Conservation (phyloP, 2,888 invertebrate species). For the Cordylochernes scorpioides region DNA sequence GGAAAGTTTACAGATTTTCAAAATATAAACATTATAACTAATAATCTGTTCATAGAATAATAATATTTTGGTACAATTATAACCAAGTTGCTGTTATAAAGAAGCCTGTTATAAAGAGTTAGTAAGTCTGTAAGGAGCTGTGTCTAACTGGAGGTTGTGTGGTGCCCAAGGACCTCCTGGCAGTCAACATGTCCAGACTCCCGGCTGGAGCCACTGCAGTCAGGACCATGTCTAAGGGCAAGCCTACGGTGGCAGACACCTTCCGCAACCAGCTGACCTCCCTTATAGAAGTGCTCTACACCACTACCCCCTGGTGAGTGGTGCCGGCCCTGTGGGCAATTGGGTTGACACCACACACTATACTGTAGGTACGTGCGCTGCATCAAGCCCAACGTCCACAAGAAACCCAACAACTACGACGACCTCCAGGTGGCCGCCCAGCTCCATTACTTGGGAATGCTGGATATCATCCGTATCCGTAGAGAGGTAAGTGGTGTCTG, state of each 20-base stretch:
- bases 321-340: no score
- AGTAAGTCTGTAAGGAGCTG: not conserved
- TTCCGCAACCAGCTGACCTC: slow-evolving; percentile 64
- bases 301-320: slow-evolving; percentile 58
- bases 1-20: no score
- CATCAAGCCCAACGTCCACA: slow-evolving; percentile 67
- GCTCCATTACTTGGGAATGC: slow-evolving; percentile 64
- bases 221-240: slow-evolving; percentile 59
- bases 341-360: no score
- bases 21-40: no score
- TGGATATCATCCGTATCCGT: slow-evolving; percentile 67
- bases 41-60: no score
- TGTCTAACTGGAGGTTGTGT: not conserved
- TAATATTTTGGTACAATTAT: not conserved
- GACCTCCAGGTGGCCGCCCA: slow-evolving; percentile 56
- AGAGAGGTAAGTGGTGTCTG: slow-evolving; percentile 36
- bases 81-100: no score
- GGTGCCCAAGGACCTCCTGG: slow-evolving; percentile 26
- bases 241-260: slow-evolving; percentile 65
- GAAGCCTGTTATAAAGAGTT: no score
- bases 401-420: slow-evolving; percentile 48
- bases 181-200: slow-evolving; percentile 22
- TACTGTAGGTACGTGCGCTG: slow-evolving; percentile 50
- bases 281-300: slow-evolving; percentile 61
- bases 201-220: slow-evolving; percentile 25